Base-by-base conservation (phyloP, 2,888 invertebrate genomes). In the Acleris holmiana region DNA sequence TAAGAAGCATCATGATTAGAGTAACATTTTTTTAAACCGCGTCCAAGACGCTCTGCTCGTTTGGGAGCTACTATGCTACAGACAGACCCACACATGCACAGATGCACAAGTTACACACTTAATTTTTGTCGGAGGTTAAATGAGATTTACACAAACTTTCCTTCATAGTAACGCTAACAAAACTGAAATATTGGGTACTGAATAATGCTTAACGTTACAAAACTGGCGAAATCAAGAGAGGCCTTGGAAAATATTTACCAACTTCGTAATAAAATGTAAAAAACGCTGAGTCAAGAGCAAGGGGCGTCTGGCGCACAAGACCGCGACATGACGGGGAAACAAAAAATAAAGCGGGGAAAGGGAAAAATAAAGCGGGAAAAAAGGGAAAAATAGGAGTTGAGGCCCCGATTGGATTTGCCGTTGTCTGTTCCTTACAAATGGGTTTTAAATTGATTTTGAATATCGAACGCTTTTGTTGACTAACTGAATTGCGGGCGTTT, bases 391-490 rank as follows among this genome's bases (percentile, higher is more conserved):
- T 86, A 83, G 84, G 77, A 85, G 84, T 83, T 82, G 82, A 78
- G 80, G 79, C 83, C 83, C 82, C 86, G 88, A 90, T 91, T 91
- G 87, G 85, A 90, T 91, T 91, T 87, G 83, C 86, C 84, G 86
- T 88, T 91, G 88, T 91, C 90, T 90, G 89, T 89, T 85, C 86
- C 85, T 86, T 86, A 87, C 89, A 89, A 91, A 89, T 90, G 85
- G 87, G 80, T 88, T 89, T 88, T 84, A 88, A 89, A 91, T 91
- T 88, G 91, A 89, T 91, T 91, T 85, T 86, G 84, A 85, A 88
- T 86, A 85, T 85, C 77, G 82, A 84, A 79, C 76, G 76, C 75
- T 81, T 82, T 83, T 78, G 78, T 81, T 79, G 82, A 84, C 79
- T 84, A 84, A 84, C 80, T 82, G 77, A 53, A 53, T 53, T 53